phyloP scores from a whole-genome alignment of 1,140 invertebrate species.

The Oncopodura yosiiana region DNA sequence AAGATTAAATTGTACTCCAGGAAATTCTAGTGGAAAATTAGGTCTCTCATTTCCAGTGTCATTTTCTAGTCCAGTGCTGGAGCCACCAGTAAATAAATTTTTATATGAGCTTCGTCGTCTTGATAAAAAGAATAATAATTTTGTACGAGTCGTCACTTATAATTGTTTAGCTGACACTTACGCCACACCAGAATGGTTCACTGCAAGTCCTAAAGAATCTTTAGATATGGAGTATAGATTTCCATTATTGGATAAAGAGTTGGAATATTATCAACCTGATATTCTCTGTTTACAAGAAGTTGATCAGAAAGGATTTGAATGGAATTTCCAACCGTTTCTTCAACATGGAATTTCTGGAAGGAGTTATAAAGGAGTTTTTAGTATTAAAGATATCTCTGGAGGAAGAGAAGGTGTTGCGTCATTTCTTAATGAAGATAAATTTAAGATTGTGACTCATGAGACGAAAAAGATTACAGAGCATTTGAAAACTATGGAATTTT shows the following conservation, averaged over 20 bases:
- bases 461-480: conserved; percentile 50
- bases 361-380: conserved; percentile 52
- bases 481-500: conserved; percentile 43
- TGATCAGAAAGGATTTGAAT: conserved; percentile 50
- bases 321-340: neutral
- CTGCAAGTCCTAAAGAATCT: conserved; percentile 67
- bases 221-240: conserved; percentile 68
- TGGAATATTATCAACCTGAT: conserved; percentile 63
- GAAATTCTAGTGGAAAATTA: conserved; percentile 12
- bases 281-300: conserved; percentile 89
- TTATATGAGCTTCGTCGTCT: conserved; percentile 12
- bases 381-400: conserved; percentile 59
- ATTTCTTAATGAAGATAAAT: conserved; percentile 51
- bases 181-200: conserved; percentile 49
- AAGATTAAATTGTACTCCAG: conserved; percentile 17
- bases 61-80: conserved; percentile 2
- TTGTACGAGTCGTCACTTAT: conserved; percentile 72
- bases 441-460: conserved; percentile 40
- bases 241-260: conserved; percentile 28
- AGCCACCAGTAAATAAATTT: conserved; percentile 2
- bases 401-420: conserved; percentile 68
- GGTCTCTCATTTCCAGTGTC: conserved; percentile 17
- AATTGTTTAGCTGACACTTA: conserved; percentile 83
- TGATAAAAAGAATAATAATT: conserved; percentile 24
- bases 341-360: conserved; percentile 30